A percentile compares a stretch with the other conserved stretches of the same genome.
These are phyloP conservation scores for Zaprionus bogoriensis DNA, from an alignment of 2,888 invertebrate genomes.

Conservation along the genomic window DNA sequence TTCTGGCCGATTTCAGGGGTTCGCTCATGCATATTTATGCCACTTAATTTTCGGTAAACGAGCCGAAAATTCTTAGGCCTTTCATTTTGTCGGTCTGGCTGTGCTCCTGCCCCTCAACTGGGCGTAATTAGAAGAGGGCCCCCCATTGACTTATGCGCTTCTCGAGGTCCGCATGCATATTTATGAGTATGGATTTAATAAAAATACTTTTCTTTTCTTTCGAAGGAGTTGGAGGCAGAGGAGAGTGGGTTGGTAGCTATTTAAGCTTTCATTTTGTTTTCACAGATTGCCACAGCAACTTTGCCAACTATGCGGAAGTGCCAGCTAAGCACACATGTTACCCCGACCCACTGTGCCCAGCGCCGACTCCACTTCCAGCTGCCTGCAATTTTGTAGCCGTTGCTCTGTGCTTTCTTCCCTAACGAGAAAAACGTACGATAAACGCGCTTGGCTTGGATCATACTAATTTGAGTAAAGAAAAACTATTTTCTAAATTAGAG, in stretches of 20 bases:
- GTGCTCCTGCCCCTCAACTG: constrained; percentile 24
- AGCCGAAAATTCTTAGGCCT: constrained; percentile 35
- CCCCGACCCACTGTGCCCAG: too few relatives aligned
- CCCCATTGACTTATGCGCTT: constrained; percentile 27
- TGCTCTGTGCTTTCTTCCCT: not conserved
- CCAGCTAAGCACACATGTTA: constrained; percentile 54
- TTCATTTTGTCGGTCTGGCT: constrained; percentile 35
- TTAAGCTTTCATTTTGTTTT: constrained; percentile 37
- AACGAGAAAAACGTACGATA: constrained; percentile 60
- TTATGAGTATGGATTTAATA: constrained; percentile 80
- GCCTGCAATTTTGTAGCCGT: constrained; percentile 28
- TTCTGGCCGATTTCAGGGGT: constrained; percentile 43
- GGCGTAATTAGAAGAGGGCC: constrained; percentile 63
- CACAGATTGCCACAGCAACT: not conserved
- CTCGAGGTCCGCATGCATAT: constrained; percentile 64
- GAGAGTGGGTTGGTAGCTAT: constrained; percentile 7
- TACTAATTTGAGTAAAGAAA: constrained; percentile 61
- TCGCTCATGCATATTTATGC: constrained; percentile 79
- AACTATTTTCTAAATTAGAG: constrained; percentile 72
- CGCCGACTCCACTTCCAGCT: not conserved
- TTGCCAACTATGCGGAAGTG: constrained; percentile 44
- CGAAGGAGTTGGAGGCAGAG: not conserved
- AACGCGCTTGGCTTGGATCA: constrained; percentile 48
- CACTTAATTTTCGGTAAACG: constrained; percentile 62
- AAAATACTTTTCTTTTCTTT: constrained; percentile 43